Conservation (phyloP, 2,113 vertebrate genomes). For the Hucho hucho region DNA sequence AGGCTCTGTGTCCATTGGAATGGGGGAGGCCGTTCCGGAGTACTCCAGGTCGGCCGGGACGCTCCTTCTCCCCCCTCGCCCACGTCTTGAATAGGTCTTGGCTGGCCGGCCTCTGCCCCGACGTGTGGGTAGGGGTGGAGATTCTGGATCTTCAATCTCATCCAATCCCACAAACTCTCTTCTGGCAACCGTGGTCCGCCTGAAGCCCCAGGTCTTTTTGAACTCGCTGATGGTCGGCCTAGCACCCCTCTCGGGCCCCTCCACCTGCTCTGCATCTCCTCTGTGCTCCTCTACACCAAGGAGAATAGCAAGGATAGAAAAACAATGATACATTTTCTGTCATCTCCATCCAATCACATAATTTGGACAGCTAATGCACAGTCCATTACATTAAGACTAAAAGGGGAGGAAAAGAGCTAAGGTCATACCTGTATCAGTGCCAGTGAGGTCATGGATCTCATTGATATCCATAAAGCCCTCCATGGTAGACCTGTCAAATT, state of each 20-base stretch:
- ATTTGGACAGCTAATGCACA: neutral
- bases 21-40: conserved; percentile 75
- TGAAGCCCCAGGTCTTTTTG: conserved; percentile 93
- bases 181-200: conserved; percentile 88
- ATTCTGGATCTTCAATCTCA: conserved; percentile 73
- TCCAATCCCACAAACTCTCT: conserved; percentile 75
- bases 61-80: conserved; percentile 65
- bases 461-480: conserved; percentile 62
- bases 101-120: conserved; percentile 68
- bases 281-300: conserved; percentile 65
- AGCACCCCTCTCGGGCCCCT: conserved; percentile 60
- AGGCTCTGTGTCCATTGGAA: conserved; percentile 73
- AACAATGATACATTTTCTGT: no score
- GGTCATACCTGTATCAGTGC: conserved; percentile 48
- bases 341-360: neutral
- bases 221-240: conserved; percentile 83
- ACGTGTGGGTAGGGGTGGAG: conserved; percentile 67
- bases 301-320: conserved; percentile 11
- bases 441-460: conserved; percentile 29
- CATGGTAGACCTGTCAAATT: conserved; percentile 12
- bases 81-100: conserved; percentile 60
- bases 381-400: neutral
- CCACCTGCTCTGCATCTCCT: conserved; percentile 58
- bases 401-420: no score
- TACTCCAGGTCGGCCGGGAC: conserved; percentile 74